A percentile compares a stretch with the other conserved stretches of the same genome.
Evolutionary conservation across 2,797 vertebrate species (phyloP).

Genomic region (Helarctos malayanus): DNA sequence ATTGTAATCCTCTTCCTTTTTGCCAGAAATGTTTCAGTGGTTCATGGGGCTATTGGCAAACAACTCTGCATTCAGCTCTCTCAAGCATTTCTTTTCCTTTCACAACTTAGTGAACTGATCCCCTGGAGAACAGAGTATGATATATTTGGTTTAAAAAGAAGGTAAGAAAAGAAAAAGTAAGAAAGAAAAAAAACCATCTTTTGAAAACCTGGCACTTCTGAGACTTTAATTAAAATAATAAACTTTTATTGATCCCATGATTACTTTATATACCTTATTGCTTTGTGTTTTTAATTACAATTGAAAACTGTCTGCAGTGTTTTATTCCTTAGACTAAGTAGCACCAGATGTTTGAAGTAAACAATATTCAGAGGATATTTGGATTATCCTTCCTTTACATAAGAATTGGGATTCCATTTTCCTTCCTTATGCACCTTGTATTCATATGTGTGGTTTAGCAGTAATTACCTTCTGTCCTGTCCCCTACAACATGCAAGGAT

Average conservation of each 20-base stretch:
- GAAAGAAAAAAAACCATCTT: not conserved
- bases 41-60: slow-evolving; percentile 36
- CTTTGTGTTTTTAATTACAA: slow-evolving; percentile 83
- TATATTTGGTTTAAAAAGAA: not conserved
- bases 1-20: not conserved
- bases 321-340: slow-evolving; percentile 82
- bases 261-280: slow-evolving; percentile 76
- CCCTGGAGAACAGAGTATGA: not conserved
- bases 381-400: not conserved
- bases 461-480: slow-evolving; percentile 19
- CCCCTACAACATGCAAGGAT: not conserved
- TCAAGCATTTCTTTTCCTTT: not conserved
- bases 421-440: not conserved
- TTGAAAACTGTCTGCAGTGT: slow-evolving; percentile 74
- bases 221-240: slow-evolving; percentile 83
- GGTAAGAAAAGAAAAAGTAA: not conserved
- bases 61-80: not conserved
- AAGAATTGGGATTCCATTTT: not conserved
- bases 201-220: slow-evolving; percentile 41
- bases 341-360: slow-evolving; percentile 71
- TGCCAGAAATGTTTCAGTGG: slow-evolving; percentile 1
- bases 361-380: slow-evolving; percentile 17
- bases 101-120: not conserved
- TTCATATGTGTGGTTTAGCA: not conserved
- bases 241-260: slow-evolving; percentile 76